phyloP scores from a whole-genome alignment of 2,797 vertebrate genomes.

The Cichlasoma orientale region DNA sequence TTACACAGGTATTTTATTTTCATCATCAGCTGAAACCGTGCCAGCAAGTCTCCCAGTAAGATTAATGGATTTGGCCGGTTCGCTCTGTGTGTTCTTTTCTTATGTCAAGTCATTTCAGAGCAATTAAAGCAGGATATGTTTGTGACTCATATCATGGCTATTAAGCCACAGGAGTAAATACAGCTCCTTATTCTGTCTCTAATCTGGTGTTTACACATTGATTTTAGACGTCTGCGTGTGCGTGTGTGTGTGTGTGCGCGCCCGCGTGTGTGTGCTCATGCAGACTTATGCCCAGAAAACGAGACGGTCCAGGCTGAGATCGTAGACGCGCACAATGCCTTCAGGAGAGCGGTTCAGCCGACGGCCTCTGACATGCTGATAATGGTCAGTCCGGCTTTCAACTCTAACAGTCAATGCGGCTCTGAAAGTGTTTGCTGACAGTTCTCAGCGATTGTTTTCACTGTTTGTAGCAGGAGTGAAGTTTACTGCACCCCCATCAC shows the following conservation, averaged over 20 bases:
- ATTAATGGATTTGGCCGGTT: constrained; percentile 37
- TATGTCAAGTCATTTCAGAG: constrained; percentile 9
- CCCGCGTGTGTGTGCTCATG: neutral
- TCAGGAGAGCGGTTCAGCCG: constrained; percentile 68
- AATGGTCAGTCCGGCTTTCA: constrained; percentile 69
- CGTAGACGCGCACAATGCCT: constrained; percentile 66
- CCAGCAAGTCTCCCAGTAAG: constrained; percentile 17
- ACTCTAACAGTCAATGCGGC: neutral
- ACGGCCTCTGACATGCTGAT: constrained; percentile 75
- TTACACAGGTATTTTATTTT: constrained; percentile 11
- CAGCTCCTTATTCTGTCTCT: constrained; percentile 26
- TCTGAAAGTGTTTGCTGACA: neutral
- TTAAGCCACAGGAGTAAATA: constrained; percentile 41
- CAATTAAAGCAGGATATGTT: constrained; percentile 54
- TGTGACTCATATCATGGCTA: constrained; percentile 27
- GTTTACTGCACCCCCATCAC: neutral
- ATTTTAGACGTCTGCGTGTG: constrained; percentile 11
- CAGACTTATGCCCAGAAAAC: constrained; percentile 65
- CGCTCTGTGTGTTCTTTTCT: constrained; percentile 28
- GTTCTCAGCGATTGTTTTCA: neutral
- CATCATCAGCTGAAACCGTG: neutral
- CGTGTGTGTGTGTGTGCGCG: constrained; percentile 2
- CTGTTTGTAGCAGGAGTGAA: neutral
- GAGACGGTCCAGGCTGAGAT: constrained; percentile 66
- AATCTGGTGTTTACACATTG: constrained; percentile 43